Evolutionary conservation across 2,888 invertebrate species (phyloP), one percentile per base, ranked within the genome.

Genomic region (Ornithoptera alexandrae): DNA sequence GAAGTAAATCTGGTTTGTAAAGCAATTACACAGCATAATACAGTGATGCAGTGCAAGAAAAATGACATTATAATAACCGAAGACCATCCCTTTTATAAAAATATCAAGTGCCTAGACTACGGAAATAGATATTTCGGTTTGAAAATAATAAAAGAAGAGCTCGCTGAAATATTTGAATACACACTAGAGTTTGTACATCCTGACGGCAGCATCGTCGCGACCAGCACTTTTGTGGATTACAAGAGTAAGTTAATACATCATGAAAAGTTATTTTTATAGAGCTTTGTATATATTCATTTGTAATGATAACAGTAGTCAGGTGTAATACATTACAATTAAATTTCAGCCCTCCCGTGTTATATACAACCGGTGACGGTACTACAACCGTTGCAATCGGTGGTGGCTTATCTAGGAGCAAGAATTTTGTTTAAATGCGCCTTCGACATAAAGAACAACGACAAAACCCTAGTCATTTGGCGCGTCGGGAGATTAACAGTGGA

Each of bases 401-500:
- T 80, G 22, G 75, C 78, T 1, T 76, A 74, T 58, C 72, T 76
- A n/a, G 81, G 82, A 6, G 72, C 79, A 6, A 73, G 72, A 42
- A 69, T 81, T 24, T 59, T 74, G 0, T 77, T 79, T 2, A 73
- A 72, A 36, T 81, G 81, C 64, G 68, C 72, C 65, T 82, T 79
- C 22, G 71, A 65, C n/a, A 22, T 78, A 0, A 58, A 71, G 10
- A 75, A 80, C 20, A 60, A 74, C 0, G 71, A 68, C 39, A 79
- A 75, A 67, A 79, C 72, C 69, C 79, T 74, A 46, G 79, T 79
- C 0, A 76, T 81, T 5, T 83, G 83, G 83, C 74, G 78, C 50
- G 69, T 82, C 20, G 82, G 82, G 0, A 75, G 71, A 46, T 78
- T 75, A 39, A 77, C 72, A 71, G 76, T 81, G 1, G 78, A 80